Conservation (phyloP, 2,797 vertebrate species). For the Hydrophis major region DNA sequence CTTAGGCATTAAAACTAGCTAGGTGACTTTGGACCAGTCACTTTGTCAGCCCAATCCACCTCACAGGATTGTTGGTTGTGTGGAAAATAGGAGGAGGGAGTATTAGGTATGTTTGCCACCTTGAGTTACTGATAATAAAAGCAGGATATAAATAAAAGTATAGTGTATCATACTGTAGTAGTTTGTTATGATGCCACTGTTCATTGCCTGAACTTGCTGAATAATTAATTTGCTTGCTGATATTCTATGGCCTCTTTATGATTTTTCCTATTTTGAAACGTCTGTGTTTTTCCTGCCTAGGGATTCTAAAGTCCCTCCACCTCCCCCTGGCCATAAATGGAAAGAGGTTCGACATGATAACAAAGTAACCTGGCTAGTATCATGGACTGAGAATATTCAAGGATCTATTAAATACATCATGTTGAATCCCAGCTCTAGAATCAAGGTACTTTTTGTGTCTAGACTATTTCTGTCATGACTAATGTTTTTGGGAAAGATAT, state of each 20-base stretch:
- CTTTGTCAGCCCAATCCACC: neutral
- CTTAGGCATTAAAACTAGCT: neutral
- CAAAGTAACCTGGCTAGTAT: constrained; percentile 96
- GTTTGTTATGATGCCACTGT: neutral
- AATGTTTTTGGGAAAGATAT: neutral
- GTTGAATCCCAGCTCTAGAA: constrained; percentile 95
- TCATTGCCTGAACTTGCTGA: neutral
- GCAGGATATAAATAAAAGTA: neutral
- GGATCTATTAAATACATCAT: constrained; percentile 98
- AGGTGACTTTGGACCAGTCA: neutral
- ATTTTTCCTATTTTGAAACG: neutral
- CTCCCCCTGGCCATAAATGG: constrained; percentile 89
- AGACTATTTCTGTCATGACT: neutral
- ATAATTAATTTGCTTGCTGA: neutral
- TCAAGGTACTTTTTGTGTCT: constrained; percentile 80
- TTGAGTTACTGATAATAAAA: neutral
- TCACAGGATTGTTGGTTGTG: neutral
- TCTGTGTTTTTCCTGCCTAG: constrained; percentile 65
- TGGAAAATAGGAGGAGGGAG: neutral
- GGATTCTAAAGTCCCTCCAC: constrained; percentile 87
- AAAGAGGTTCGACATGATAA: constrained; percentile 95
- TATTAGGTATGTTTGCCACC: neutral
- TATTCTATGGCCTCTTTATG: constrained; percentile 8
- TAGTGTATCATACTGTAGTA: neutral
- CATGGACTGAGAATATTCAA: constrained; percentile 97